Evolutionary conservation across 2,113 vertebrate species (phyloP), one percentile per base, ranked within the genome.

Genomic region (Chaetura pelagica): DNA sequence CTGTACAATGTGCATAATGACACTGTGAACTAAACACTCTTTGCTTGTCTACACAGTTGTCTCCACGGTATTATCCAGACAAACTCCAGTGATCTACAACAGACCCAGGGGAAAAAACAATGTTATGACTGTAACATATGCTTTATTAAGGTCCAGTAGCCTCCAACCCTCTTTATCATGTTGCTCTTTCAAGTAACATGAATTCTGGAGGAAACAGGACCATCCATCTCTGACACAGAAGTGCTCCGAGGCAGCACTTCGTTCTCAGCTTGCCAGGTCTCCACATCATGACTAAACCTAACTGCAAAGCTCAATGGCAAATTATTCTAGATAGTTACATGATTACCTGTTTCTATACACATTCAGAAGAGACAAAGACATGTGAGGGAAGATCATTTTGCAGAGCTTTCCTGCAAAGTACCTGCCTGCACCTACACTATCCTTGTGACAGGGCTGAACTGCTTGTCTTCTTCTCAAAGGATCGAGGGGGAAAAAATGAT

Each of bases 371-470:
- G 38, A 38, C 38, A 38, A 38, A 38, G 38, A 38, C 38, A 38
- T 38, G 38, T 38, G 38, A 38, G 38, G 38, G 38, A 38, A 38
- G 38, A 38, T 38, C 7, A 38, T 38, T 38, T 38, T 38, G 38
- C 10, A 10, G 38, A 38, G 38, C 64, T 63, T 71, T 69, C 35
- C 52, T 51, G 42, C 8, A 1, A 46, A 73, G 48, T 0, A 0
- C 27, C 35, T 57, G 54, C 23, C 54, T 49, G 14, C 8, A 58
- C 8, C 38, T 48, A 35, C 14, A 55, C 4, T 75, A 90, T 26
- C 19, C 54, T 59, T 9, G 10, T 5, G 21, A 58, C 30, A 44
- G 54, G 14, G 27, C 61, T 44, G 49, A 42, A 9, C 51, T 2
- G 7, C 15, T 40, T 15, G 16, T 38, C n/a, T 10, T 67, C 40